A percentile compares a stretch with the other conserved stretches of the same genome.
phyloP scores from a whole-genome alignment of 1,140 invertebrate species.

The Heliothis virescens region DNA sequence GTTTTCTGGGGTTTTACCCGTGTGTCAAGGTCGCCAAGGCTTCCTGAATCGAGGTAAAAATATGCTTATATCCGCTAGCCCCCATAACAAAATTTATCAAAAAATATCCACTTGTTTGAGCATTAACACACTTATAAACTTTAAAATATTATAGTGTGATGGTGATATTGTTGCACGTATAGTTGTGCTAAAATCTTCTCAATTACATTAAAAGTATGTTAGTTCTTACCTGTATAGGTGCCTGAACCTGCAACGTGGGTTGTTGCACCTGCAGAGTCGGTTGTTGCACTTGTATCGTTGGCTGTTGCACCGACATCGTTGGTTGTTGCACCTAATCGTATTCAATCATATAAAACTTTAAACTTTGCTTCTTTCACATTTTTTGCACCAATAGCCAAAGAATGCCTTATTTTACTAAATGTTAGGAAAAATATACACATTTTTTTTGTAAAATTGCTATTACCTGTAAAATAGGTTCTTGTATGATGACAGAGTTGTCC shows the following conservation, averaged over 20 bases:
- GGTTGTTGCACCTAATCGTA: slow-evolving; percentile 62
- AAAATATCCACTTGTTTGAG: no score
- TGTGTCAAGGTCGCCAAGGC: no score
- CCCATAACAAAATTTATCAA: no score
- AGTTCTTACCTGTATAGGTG: slow-evolving; percentile 61
- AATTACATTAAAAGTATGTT: background rate
- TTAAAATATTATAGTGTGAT: no score
- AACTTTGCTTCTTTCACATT: background rate
- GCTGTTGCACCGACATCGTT: slow-evolving; percentile 65
- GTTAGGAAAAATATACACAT: background rate
- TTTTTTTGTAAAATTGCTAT: background rate
- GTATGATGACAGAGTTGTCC: slow-evolving; percentile 74
- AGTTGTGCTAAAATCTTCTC: no score
- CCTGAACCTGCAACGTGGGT: slow-evolving; percentile 61
- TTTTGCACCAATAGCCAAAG: background rate
- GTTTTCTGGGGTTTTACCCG: no score
- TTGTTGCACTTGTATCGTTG: slow-evolving; percentile 66
- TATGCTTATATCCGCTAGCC: no score
- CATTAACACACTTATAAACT: no score
- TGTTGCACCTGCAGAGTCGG: slow-evolving; percentile 64
- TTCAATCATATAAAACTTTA: background rate
- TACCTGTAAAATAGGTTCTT: slow-evolving; percentile 78
- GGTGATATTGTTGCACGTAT: no score
- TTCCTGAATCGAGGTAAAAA: no score
- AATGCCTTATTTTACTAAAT: background rate